Base-by-base conservation (phyloP, 2,113 vertebrate species). In the Morone chrysops region DNA sequence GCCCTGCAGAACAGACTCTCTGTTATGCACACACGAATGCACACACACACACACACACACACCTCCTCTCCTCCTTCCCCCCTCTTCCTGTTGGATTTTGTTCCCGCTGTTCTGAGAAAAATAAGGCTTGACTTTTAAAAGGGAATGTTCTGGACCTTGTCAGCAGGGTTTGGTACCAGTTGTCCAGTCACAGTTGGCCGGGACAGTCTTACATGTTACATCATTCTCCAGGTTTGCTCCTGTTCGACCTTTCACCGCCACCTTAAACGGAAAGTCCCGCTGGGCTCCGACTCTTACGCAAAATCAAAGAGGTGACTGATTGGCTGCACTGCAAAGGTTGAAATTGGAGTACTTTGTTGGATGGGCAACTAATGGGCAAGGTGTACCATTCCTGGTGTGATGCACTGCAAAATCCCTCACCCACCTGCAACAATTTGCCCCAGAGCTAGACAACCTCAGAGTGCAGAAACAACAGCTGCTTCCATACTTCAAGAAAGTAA, bases 81-180 rank as follows among this genome's bases (percentile, higher is more conserved):
- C 57, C n/a, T 43, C 77, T 88, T 90, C 85, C 90, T 84, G 78
- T 82, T 86, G 75, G 74, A 87, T 84, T 85, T 86, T 73, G 78
- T 87, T 89, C 80, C 75, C 10, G 68, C 82, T 84, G 59, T 90
- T 91, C 84, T 87, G 75, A 90, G 82, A 90, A 87, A 84, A 89
- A 84, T 75, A 38, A 78, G 67, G 74, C 84, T 69, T 70, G 75
- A 85, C 80, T 84, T 83, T 88, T 81, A 80, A 85, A 88, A 89
- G 82, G 72, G 88, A 92, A 93, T 73, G 82, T 92, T 90, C 85
- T 86, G 85, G 72, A 83, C 79, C 74, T 56, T 82, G 85, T 92
- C 88, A 90, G 88, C 82, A 48, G 85, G 85, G 78, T 89, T 89
- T 79, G 72, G 85, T 80, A 69, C 70, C 17, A 71, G 71, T 73